Base-by-base conservation (phyloP, 64 coral and sea anemone species). In the Astreopora myriophthalma region DNA sequence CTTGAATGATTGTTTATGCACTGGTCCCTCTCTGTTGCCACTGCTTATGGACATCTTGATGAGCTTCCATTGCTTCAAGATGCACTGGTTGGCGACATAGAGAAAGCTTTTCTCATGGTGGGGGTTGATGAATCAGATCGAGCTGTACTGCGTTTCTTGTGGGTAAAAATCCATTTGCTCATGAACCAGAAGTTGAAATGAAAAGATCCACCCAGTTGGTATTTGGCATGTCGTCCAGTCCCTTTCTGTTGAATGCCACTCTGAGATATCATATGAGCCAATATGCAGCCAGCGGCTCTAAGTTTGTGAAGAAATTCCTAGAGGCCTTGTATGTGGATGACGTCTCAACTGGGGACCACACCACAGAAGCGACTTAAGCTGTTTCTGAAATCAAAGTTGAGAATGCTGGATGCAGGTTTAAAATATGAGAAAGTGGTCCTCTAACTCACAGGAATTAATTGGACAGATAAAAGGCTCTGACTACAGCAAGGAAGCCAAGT, bases 41-140 rank as follows among this genome's bases (percentile, higher is more conserved):
- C 42, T 74, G 46, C 71, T 91, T 5, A 34, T 84, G 58, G 89
- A 91, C 23, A 55, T 90, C n/a, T 61, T 90, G 23, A 66, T 90
- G 14, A 76, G 88, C 64, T 90, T 90, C 40, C 48, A 74, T 14
- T 34, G 72, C 63, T n/a, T 66, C 34, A 66, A 48, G 25, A 40
- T 20, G 74, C 60, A 7, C 30, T 91, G 9, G 48, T 69, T 17
- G 38, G 74, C 65, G 89, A 91, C 63, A 31, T 91, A 27, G 76
- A 91, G 34, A 82, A 91, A 65, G 76, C 89, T 2, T 91, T 91
- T 57, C 76, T 91, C 6, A 67, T 80, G 62, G 31, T 91, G 6
- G 26, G 13, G 1, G 48, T 91, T 7, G 20, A 26, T 48, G 48
- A 57, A 55, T 17, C 67, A 19, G 55, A 91, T 83, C 11, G 89